Conservation (phyloP, 2,888 invertebrate species). For the Lasioglossum morio region DNA sequence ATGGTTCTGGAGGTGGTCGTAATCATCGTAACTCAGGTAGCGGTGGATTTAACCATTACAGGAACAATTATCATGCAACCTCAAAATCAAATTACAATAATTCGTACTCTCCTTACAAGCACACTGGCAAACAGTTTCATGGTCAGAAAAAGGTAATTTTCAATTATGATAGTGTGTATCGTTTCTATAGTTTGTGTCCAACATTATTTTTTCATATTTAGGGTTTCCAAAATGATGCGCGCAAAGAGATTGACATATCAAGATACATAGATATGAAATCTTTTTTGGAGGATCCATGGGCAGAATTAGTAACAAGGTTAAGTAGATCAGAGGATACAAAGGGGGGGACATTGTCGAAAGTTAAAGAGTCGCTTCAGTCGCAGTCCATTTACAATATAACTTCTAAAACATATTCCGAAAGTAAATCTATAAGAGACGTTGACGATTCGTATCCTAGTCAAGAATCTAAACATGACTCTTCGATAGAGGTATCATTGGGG, state of each 20-base stretch:
- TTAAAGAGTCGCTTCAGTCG: conserved; percentile 6
- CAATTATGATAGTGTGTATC: neutral
- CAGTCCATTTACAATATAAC: neutral
- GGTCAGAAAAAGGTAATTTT: conserved; percentile 65
- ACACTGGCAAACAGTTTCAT: conserved; percentile 55
- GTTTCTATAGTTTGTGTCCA: neutral
- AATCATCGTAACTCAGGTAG: conserved; percentile 53
- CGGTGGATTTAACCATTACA: conserved; percentile 55
- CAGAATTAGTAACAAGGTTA: conserved; percentile 68
- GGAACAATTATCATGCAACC: conserved; percentile 65
- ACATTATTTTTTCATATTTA: conserved; percentile 52
- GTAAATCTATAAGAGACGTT: neutral
- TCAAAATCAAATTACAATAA: conserved; percentile 67
- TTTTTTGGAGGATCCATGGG: conserved; percentile 79
- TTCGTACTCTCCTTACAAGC: conserved; percentile 61
- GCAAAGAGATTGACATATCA: conserved; percentile 69
- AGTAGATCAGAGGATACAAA: conserved; percentile 26
- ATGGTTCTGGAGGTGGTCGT: conserved; percentile 49
- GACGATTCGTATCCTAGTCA: conserved; percentile 42
- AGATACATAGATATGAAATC: conserved; percentile 73
- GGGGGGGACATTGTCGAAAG: neutral
- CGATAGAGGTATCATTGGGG: conserved; percentile 51
- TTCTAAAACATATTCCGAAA: conserved; percentile 16
- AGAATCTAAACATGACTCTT: conserved; percentile 51
- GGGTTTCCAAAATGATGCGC: conserved; percentile 63